Base-by-base conservation (phyloP, 1,140 invertebrate species). In the Heliothis virescens region DNA sequence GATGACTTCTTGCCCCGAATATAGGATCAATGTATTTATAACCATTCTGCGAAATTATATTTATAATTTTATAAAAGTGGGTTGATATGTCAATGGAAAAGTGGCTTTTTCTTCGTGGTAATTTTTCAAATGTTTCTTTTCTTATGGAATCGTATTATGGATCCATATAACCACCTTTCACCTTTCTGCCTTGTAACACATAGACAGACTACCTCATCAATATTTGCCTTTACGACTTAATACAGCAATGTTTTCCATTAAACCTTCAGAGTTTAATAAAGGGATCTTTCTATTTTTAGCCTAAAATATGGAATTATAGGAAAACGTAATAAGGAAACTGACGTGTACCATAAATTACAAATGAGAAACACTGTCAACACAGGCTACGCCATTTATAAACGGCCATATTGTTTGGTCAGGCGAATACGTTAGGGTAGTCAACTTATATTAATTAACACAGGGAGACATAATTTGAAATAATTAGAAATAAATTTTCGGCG, bases 331-430 rank as follows among this genome's bases (percentile, higher is more conserved):
- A 21, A 65, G 41, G 63, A 67, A 67, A 48, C 41, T 16, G 34
- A 13, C 21, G 47, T 9, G 41, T 16, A 48, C 18, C 48, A 67
- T 67, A 67, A 67, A 67, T 67, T 48, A 67, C 13, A 67, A 16
- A 34, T 18, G 3, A 48, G 63, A 29, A 65, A 16, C 26, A 34
- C 12, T 34, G 29, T 34, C 29, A 29, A 29, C n/a, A 63, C 63
- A 48, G 16, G 10, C 41, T 18, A 34, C 13, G 4, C 16, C 41
- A 67, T 67, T 67, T 67, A 48, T 67, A 67, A 11, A 4, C 34
- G 3, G 10, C 63, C 63, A 67, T 67, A 67, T 48, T 67, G 41
- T 48, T 41, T 67, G 63, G 63, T 16, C 63, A 13, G 63, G 10
- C n/a, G 4, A 16, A 48, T 12, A 21, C 4, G 18, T 11, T 16